A percentile compares a stretch with the other conserved stretches of the same genome.
Evolutionary conservation across 2,797 vertebrate genomes (phyloP).

Genomic region (Oryzias dopingdopingensis): DNA sequence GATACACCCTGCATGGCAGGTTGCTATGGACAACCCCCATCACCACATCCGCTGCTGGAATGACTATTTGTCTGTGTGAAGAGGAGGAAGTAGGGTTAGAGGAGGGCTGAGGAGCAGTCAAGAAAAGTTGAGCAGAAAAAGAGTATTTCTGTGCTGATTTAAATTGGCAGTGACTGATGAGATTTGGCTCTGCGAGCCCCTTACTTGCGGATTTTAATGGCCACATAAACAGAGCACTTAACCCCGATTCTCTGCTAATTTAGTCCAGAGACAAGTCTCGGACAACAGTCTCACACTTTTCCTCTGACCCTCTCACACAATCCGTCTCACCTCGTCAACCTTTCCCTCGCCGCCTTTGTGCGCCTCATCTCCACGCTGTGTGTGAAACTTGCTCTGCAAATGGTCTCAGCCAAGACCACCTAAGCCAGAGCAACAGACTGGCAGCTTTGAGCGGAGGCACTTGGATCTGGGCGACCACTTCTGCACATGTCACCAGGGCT

Average conservation of each 20-base stretch:
- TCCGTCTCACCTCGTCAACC: constrained; percentile 43
- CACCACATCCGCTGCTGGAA: constrained; percentile 68
- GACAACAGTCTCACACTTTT: constrained; percentile 65
- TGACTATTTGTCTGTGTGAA: constrained; percentile 62
- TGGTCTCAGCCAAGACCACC: constrained; percentile 52
- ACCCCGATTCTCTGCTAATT: constrained; percentile 64
- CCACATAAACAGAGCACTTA: constrained; percentile 70
- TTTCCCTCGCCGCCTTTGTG: constrained; percentile 39
- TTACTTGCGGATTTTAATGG: constrained; percentile 59
- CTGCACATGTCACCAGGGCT: constrained; percentile 34
- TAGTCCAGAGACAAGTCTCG: constrained; percentile 50
- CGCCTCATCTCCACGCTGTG: constrained; percentile 33
- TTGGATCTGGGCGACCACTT: constrained; percentile 38
- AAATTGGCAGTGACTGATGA: constrained; percentile 68
- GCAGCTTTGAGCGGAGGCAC: constrained; percentile 40
- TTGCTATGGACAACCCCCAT: constrained; percentile 71
- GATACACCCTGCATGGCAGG: constrained; percentile 69
- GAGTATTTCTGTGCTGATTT: constrained; percentile 51
- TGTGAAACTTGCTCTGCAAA: constrained; percentile 57
- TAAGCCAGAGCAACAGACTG: constrained; percentile 45
- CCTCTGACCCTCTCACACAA: constrained; percentile 46
- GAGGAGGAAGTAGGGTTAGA: constrained; percentile 46
- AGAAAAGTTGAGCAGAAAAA: constrained; percentile 44
- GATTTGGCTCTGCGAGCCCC: constrained; percentile 53
- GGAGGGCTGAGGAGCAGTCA: constrained; percentile 37